These are phyloP conservation scores for Tuta absoluta DNA, from an alignment of 2,888 invertebrate species.

Conservation along the genomic window DNA sequence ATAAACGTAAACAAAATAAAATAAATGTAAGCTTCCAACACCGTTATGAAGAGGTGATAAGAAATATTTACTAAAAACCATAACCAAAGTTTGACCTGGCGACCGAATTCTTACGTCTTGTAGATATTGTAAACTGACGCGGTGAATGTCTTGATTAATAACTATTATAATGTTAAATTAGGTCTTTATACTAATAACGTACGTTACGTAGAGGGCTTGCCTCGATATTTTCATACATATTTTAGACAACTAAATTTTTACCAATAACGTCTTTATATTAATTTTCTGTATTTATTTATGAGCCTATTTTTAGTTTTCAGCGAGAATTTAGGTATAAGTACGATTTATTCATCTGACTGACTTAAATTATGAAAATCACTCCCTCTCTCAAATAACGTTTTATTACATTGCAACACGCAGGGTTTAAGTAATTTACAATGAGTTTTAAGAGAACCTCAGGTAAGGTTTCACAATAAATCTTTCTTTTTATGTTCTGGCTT, in stretches of 20 bases:
- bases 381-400: constrained; percentile 15
- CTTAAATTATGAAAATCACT: constrained; percentile 16
- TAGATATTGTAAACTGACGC: constrained; percentile 9
- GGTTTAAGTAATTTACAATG: constrained; percentile 21
- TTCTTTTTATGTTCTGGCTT: constrained; percentile 18
- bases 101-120: constrained; percentile 26
- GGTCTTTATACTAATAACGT: too few species aligned
- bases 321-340: too few species aligned
- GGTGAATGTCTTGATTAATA: constrained; percentile 21
- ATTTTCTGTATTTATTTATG: too few species aligned
- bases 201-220: too few species aligned
- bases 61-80: constrained; percentile 8
- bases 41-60: constrained; percentile 13
- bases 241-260: too few species aligned
- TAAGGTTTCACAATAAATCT: constrained; percentile 20
- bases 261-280: too few species aligned
- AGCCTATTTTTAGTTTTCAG: too few species aligned
- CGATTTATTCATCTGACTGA: background rate
- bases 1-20: constrained; percentile 22
- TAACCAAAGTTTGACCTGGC: constrained; percentile 23
- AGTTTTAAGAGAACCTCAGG: constrained; percentile 23
- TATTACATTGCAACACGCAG: constrained; percentile 23
- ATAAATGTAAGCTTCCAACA: constrained; percentile 25
- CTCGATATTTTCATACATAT: too few species aligned
- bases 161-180: background rate